phyloP scores from a whole-genome alignment of 2,797 vertebrate species.

The Pangasius sanitwongsei region DNA sequence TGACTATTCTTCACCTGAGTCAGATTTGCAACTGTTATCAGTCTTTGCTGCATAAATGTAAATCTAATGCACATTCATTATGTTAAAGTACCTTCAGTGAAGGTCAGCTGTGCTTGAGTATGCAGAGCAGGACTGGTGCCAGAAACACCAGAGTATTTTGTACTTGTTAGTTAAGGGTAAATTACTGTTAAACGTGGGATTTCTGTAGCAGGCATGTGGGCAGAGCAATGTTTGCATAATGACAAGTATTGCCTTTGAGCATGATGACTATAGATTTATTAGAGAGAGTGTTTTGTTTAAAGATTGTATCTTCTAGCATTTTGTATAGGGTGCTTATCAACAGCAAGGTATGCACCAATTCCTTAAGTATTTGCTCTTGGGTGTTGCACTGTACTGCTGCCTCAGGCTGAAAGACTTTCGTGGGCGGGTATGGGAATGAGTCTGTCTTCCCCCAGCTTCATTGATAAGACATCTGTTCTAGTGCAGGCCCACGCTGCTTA shows the following conservation, averaged over 20 bases:
- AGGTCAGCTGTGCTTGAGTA: no score
- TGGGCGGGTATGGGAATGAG: constrained; percentile 39
- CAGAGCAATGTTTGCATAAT: constrained; percentile 29
- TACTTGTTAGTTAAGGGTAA: constrained; percentile 47
- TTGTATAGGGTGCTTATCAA: constrained; percentile 39
- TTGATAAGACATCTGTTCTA: constrained; percentile 21
- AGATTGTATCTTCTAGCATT: constrained; percentile 31
- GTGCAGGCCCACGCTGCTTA: neutral
- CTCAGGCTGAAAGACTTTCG: constrained; percentile 43
- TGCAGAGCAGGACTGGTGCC: no score
- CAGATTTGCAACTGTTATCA: no score
- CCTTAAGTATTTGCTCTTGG: constrained; percentile 41
- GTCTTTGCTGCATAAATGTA: no score
- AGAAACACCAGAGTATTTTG: no score
- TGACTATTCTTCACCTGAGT: no score
- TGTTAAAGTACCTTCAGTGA: no score
- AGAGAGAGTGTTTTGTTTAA: constrained; percentile 30
- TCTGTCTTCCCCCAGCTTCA: constrained; percentile 58
- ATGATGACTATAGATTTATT: constrained; percentile 14
- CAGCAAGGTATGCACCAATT: constrained; percentile 33
- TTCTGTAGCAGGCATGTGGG: constrained; percentile 35
- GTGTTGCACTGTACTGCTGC: constrained; percentile 48
- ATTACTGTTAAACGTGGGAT: constrained; percentile 51
- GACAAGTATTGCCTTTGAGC: constrained; percentile 26
- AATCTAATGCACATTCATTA: no score